Percentiles rank a stretch among this genome's conserved stretches.
phyloP scores from a whole-genome alignment of 2,797 vertebrate species.

The Hapalemur alaotrensis region DNA sequence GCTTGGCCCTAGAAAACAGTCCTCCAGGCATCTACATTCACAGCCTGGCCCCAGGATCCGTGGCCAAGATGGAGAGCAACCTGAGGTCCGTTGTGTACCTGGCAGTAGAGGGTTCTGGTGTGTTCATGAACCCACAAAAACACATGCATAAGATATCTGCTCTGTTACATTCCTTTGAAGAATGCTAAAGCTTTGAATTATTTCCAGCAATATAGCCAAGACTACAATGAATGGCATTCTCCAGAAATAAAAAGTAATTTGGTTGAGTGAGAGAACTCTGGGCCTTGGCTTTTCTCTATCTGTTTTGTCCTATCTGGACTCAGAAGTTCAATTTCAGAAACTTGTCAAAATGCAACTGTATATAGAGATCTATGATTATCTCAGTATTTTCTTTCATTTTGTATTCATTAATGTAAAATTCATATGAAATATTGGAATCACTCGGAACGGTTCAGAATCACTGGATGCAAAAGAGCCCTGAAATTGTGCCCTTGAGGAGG shows the following conservation, averaged over 20 bases:
- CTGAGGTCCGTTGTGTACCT: constrained; percentile 88
- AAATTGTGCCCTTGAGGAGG: not conserved
- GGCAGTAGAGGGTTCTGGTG: not conserved
- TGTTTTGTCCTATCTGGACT: not conserved
- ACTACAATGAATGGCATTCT: not conserved
- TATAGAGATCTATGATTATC: not conserved
- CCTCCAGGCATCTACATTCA: constrained; percentile 96
- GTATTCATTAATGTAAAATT: not conserved
- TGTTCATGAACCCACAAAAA: not conserved
- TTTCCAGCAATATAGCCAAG: not conserved
- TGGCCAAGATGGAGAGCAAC: constrained; percentile 96
- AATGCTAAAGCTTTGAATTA: constrained; percentile 1
- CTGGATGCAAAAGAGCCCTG: not conserved
- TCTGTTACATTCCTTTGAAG: not conserved
- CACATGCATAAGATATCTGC: not conserved
- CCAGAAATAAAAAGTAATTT: constrained; percentile 27
- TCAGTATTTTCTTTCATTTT: constrained; percentile 18
- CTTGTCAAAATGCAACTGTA: not conserved
- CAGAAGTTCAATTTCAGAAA: not conserved
- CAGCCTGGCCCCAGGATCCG: constrained; percentile 95
- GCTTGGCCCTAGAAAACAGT: constrained; percentile 92
- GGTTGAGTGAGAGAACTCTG: not conserved
- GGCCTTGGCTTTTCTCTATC: not conserved
- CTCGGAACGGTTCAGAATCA: not conserved
- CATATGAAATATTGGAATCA: not conserved